phyloP scores from a whole-genome alignment of 2,888 invertebrate species.

The Drosophila mulleri region DNA sequence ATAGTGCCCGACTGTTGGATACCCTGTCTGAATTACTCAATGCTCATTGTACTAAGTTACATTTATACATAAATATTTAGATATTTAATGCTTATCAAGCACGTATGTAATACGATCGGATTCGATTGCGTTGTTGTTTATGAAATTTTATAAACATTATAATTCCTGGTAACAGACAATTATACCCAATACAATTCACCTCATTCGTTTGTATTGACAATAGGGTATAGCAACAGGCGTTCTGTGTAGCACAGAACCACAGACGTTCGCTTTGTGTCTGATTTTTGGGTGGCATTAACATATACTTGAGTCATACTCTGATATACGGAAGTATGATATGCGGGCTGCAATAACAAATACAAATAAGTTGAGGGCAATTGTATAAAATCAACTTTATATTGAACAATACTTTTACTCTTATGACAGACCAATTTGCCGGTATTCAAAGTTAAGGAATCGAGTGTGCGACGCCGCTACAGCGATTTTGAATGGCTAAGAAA shows the following conservation, averaged over 20 bases:
- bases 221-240: conserved; percentile 17
- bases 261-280: conserved; percentile 6
- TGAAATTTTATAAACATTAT: too few species aligned
- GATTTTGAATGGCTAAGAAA: conserved; percentile 99
- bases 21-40: not conserved
- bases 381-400: not conserved
- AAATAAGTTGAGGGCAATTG: not conserved
- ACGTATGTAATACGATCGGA: too few species aligned
- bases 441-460: conserved; percentile 99
- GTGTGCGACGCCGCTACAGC: conserved; percentile 98
- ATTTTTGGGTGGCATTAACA: conserved; percentile 27
- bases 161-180: too few species aligned
- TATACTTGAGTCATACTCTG: conserved; percentile 62
- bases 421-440: conserved; percentile 98
- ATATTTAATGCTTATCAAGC: too few species aligned
- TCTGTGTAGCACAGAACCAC: conserved; percentile 24
- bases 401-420: conserved; percentile 52
- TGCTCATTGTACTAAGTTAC: too few species aligned
- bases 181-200: too few species aligned
- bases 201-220: too few species aligned
- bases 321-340: conserved; percentile 46
- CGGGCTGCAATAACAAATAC: conserved; percentile 6
- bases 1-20: not conserved
- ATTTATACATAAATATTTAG: not conserved
- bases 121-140: too few species aligned